Base-by-base conservation (phyloP, 2,888 invertebrate genomes). In the Mesorhabditis belari region DNA sequence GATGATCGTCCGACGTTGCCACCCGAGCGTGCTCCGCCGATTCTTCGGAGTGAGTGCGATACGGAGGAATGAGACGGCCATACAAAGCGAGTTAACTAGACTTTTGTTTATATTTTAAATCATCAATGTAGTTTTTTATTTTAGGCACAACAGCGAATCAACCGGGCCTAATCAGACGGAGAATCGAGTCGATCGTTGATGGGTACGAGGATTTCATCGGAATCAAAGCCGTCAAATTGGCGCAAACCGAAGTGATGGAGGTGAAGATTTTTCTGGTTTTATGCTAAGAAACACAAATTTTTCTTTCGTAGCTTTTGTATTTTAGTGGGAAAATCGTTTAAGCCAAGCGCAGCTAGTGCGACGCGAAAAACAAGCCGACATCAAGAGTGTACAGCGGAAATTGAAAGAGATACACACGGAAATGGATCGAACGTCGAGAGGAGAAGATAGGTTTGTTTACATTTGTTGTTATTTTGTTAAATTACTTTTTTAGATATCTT, bases 361-460 rank as follows among this genome's bases (percentile, higher is more conserved):
- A 21, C 83, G 89, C 3, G 86, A 87, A 54, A 82, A 87, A 3
- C 87, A 88, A 1, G 81, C 84, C 4, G 85, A 87, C 75, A 81
- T 89, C 25, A 84, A 85, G 3, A 83, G 84, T 26, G 82, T 88
- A 0, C 87, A 89, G 68, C 84, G 85, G 5, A 84, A 86, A 64
- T 83, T 90, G 4, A 88, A 88, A 72, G 87, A 88, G 62, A 83
- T 91, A 0, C 88, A 89, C 71, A 85, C 86, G 0, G 89, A 90
- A 75, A 85, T 90, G 81, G 89, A 90, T 74, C 87, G 88, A 78
- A 88, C 88, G 0, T 87, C 87, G 77, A 85, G 90, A 67, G 89
- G 89, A 3, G 90, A 90, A 62, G 88, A 89, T 65, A 86, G 87
- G 72, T 75, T n/a, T 21, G 62, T 49, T 65, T 17, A 9, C 44